These are phyloP conservation scores for Cryptoprocta ferox DNA, from an alignment of 2,797 vertebrate genomes.

Conservation along the genomic window DNA sequence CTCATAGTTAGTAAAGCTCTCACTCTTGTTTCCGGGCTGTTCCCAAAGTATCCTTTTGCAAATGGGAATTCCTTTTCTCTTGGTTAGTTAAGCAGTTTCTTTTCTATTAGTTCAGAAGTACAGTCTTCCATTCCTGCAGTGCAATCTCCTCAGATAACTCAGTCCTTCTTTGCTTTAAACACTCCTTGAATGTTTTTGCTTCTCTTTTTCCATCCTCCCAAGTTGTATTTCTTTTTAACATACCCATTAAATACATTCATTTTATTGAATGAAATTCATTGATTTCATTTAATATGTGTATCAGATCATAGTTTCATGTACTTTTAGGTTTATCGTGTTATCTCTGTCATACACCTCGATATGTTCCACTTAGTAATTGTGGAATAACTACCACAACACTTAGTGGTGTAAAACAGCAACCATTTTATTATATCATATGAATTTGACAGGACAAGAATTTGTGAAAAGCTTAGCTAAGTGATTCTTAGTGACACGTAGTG, in stretches of 20 bases:
- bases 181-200: background rate
- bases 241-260: background rate
- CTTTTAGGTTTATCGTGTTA: background rate
- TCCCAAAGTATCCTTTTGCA: background rate
- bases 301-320: background rate
- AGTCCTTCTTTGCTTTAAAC: background rate
- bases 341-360: background rate
- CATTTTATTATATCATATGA: background rate
- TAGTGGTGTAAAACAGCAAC: background rate
- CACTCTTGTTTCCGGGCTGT: background rate
- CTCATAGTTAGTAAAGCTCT: background rate
- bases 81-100: background rate
- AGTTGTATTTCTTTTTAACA: constrained; percentile 10
- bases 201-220: background rate
- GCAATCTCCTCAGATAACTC: background rate
- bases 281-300: background rate
- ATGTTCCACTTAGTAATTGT: background rate
- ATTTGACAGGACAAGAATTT: background rate
- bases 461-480: background rate
- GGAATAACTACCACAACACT: background rate
- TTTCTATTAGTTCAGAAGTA: background rate
- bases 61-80: background rate
- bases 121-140: background rate
- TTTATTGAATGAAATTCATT: background rate
- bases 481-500: background rate